Evolutionary conservation across 2,888 invertebrate genomes (phyloP), one percentile per base, ranked within the genome.

Genomic region (Brachypalpus laphriformis): DNA sequence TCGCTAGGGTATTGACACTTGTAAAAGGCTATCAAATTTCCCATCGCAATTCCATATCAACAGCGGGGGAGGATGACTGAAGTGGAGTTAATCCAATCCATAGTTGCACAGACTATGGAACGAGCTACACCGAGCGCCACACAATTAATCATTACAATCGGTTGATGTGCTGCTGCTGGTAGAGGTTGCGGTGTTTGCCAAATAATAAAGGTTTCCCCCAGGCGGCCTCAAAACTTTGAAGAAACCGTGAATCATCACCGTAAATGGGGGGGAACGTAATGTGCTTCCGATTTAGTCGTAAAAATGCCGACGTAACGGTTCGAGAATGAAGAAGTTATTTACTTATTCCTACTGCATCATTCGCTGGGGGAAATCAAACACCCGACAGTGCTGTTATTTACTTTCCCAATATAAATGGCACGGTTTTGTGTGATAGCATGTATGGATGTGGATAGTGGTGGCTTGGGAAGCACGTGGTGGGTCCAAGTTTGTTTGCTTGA

Each of bases 361-460:
- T 51, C 18, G 51, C 20, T 8, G 45, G 66, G 74, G 42, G 68
- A 63, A 78, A 83, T 42, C 66, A 65, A 76, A 76, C 37, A 63
- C 37, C 25, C 51, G 49, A 65, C 40, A 14, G 20, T 22, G 37
- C 18, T 59, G 59, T 40, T 78, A 78, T 78, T 72, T 78, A 74
- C 82, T 83, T 74, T 83, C 40, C 78, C 72, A 68, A 78, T 83
- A 78, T 14, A 61, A 68, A 56, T 78, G 82, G 74, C 72, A 72
- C 63, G 61, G 45, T 78, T 83, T 66, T 51, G 72, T 83, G 37
- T 61, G 28, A 47, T 40, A 31, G 42, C 37, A 25, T 65, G 49
- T 49, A 57, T 65, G 56, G n/a, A 42, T 76, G 37, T 56, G 61
- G 9, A 42, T 76, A 31, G 7, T 76, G 40, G 11, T n/a, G 61